phyloP scores from a whole-genome alignment of 1,140 invertebrate genomes.

The Diachasma alloeum region DNA sequence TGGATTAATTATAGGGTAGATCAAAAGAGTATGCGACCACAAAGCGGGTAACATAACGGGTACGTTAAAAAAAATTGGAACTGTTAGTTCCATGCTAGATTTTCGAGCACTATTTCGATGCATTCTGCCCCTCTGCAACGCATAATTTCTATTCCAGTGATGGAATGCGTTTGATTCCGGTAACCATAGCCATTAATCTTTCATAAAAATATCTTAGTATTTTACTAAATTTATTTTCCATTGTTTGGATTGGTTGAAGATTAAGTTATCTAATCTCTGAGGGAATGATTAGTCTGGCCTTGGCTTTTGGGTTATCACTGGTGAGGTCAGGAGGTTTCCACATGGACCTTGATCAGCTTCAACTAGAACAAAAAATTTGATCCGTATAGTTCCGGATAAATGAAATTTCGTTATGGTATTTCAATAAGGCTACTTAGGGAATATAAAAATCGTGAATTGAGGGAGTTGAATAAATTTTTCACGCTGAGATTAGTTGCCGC shows the following conservation, averaged over 20 bases:
- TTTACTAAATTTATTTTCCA: neutral
- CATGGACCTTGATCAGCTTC: conserved; percentile 32
- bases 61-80: conserved; percentile 36
- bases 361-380: conserved; percentile 51
- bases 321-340: conserved; percentile 45
- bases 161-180: too few species aligned
- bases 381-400: neutral
- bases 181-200: neutral
- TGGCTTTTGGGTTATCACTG: conserved; percentile 59
- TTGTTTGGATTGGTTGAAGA: conserved; percentile 7
- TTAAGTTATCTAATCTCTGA: conserved; percentile 36
- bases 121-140: neutral
- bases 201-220: neutral
- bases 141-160: too few species aligned
- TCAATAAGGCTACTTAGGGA: neutral
- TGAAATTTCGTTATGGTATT: neutral
- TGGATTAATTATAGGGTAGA: conserved; percentile 64
- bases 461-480: neutral
- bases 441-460: neutral
- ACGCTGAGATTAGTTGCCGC: neutral
- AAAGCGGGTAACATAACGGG: conserved; percentile 59
- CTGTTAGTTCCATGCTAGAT: neutral
- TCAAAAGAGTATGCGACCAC: conserved; percentile 62
- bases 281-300: conserved; percentile 51
- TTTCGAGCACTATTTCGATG: neutral